Base-by-base conservation (phyloP, 30 jellyfish, hydroid and myxozoan species). In the Aurelia sp. region DNA sequence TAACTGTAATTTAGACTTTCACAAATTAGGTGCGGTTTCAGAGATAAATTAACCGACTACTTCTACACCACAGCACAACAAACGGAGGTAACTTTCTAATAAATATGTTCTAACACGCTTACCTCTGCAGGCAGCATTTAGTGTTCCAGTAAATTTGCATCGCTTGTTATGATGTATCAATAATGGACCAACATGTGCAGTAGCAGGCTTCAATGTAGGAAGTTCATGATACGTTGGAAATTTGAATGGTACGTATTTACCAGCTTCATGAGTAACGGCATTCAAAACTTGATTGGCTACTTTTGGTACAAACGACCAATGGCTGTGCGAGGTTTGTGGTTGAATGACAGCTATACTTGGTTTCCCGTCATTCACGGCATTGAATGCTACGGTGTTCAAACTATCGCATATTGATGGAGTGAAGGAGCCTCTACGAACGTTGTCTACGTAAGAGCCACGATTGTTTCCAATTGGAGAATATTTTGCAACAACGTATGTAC, bases 401-500 rank as follows among this genome's bases (percentile, higher is more conserved):
- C 97, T 90, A 75, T 78, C 93, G 65, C 97, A 90, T 23, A 82
- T 82, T 33, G 97, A 75, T 6, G 88, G 89, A 16, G 82, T 73
- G 86, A 84, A 91, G 3, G 81, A 62, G 9, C 97, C 97, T 55
- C 67, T 64, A 30, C 44, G 50, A 51, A 91, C 97, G 61, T 91
- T 91, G 6, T 91, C 86, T 61, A 52, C 33, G 79, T 33, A 91
- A 9, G 82, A 62, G 13, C 97, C 97, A 7, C 73, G 89, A 11
- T 9, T 61, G 52, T 92, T 87, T 11, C 98, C 96, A 59, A 81
- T 74, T 16, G 97, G 98, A 9, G 74, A 59, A 62, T 79, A 87
- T 61, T 77, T 87, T 1, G 97, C 98, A 22, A 92, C 97, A 21
- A 87, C 91, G 30, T 78, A 78, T 1, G 98, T 92, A 64, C 98